A percentile compares a stretch with the other conserved stretches of the same genome.
Evolutionary conservation across 1,140 invertebrate species (phyloP).

Genomic region (Ctenoplectra terminalis): DNA sequence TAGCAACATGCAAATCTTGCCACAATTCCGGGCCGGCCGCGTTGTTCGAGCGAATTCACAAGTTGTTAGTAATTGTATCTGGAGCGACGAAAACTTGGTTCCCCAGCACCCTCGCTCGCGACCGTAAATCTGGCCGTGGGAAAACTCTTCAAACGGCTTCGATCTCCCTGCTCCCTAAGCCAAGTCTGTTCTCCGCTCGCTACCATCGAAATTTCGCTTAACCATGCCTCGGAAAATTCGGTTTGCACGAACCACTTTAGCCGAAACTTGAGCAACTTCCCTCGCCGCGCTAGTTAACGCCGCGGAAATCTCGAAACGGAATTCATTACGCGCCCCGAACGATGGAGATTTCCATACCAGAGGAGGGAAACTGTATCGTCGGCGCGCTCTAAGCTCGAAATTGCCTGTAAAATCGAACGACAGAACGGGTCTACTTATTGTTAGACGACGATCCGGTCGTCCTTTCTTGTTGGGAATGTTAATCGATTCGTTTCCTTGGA

Average conservation of each 20-base stretch:
- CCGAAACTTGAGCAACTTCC: conserved; percentile 16
- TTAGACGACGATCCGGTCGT: background rate
- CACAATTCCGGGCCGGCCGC: background rate
- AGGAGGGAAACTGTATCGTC: background rate
- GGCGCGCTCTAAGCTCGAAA: conserved; percentile 1
- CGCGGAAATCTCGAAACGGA: conserved; percentile 29
- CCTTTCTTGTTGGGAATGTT: background rate
- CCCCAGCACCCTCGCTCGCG: background rate
- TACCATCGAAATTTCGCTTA: conserved; percentile 4
- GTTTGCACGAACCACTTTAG: conserved; percentile 15
- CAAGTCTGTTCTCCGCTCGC: background rate
- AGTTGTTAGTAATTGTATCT: background rate
- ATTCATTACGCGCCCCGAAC: conserved; percentile 26
- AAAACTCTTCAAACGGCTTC: background rate
- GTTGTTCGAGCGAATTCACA: conserved; percentile 6
- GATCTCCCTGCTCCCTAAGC: background rate
- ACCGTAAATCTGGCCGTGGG: background rate
- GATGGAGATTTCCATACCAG: background rate
- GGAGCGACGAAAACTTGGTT: background rate
- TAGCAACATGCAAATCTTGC: background rate
- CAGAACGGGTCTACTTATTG: background rate
- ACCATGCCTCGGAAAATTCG: conserved; percentile 10
- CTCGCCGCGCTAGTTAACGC: conserved; percentile 18
- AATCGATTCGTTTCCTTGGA: background rate
- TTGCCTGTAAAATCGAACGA: conserved; percentile 12